Evolutionary conservation across 2,797 vertebrate species (phyloP), one percentile per base, ranked within the genome.

Genomic region (Crenuchus spilurus): DNA sequence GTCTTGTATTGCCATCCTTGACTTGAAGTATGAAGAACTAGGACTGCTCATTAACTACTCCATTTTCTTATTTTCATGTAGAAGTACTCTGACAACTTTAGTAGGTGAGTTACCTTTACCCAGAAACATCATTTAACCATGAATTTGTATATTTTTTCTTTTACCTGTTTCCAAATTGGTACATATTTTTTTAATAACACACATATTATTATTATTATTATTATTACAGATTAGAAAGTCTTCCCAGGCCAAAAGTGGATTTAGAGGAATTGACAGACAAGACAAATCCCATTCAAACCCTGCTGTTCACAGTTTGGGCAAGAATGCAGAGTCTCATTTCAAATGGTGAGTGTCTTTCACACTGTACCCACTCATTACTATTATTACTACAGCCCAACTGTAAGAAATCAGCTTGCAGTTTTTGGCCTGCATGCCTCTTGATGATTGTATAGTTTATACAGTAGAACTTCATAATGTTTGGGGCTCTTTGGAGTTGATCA

Each of bases 281-380:
- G 4, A 52, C 20, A 33, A 1, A 58, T 33, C 26, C 7, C 8
- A 16, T 31, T 48, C 68, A 57, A n/a, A 71, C 51, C 7, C 2
- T 76, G 18, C 18, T 68, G 18, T 75, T 72, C 39, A 67, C 69
- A 18, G 66, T 72, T 4, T 76, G 72, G 77, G 62, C 68, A 39
- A 51, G 49, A 55, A 79, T 79, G 77, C 67, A 67, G 37, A 44
- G 48, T 28, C 37, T 72, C 39, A 22, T 79, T 8, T 6, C 63
- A 60, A 11, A 58, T 11, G 2, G 76, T 78, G 51, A 31, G 71
- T 52, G 13, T 8, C 20, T 14, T 54, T 16, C n/a, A 24, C 48
- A 66, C 5, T 66, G 28, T 51, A 20, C 28, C 14, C 10, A 41
- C 24, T 41, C 18, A 7, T 0, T 1, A 16, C n/a, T n/a, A n/a